Conservation (phyloP, 1,140 invertebrate species). For the Tachypleus tridentatus region DNA sequence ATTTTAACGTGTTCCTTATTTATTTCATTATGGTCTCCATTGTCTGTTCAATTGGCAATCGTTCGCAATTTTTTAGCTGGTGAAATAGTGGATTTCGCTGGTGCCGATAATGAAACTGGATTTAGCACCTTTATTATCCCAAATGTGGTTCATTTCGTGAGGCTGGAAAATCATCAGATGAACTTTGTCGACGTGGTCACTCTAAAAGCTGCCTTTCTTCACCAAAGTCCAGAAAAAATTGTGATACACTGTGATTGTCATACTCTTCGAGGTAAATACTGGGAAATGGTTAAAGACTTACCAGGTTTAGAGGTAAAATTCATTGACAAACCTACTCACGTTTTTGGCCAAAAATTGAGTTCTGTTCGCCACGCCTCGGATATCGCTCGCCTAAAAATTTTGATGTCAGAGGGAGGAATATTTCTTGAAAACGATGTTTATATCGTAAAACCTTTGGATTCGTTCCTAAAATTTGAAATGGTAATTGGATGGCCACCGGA, state of each 20-base stretch:
- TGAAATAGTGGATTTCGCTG: conserved; percentile 7
- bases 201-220: conserved; percentile 23
- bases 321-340: conserved; percentile 22
- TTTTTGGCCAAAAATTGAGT: conserved; percentile 26
- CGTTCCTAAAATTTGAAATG: conserved; percentile 33
- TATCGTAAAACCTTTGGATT: conserved; percentile 31
- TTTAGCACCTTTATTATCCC: conserved; percentile 24
- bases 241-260: conserved; percentile 27
- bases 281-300: conserved; percentile 21
- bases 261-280: conserved; percentile 23
- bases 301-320: conserved; percentile 13
- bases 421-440: conserved; percentile 35
- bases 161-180: conserved; percentile 7
- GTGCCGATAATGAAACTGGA: conserved; percentile 24
- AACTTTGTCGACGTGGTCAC: conserved; percentile 27
- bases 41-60: too few species aligned
- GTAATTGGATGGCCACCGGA: conserved; percentile 31
- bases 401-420: conserved; percentile 34
- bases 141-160: conserved; percentile 27
- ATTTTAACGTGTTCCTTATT: too few species aligned
- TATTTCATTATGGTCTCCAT: too few species aligned
- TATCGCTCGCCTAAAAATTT: conserved; percentile 30
- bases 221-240: conserved; percentile 27
- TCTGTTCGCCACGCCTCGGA: conserved; percentile 33
- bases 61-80: too few species aligned